Conservation (phyloP, 2,888 invertebrate species). For the Volucella inanis region DNA sequence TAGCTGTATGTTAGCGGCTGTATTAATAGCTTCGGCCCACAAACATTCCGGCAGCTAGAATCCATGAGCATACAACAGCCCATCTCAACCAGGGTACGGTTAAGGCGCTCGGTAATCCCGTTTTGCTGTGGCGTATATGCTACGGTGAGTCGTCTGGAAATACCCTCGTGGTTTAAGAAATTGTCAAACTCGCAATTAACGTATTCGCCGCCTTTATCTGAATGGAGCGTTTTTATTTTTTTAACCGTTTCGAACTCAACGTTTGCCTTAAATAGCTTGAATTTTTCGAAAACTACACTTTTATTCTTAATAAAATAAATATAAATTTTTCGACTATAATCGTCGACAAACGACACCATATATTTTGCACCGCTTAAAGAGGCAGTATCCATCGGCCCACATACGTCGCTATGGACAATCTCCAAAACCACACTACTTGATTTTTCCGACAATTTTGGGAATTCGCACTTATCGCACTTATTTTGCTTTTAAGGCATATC, state of each 20-base stretch:
- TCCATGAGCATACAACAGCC: slow-evolving; percentile 76
- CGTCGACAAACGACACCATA: slow-evolving; percentile 37
- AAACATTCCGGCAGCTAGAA: slow-evolving; percentile 73
- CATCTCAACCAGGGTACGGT: slow-evolving; percentile 69
- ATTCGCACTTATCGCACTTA: slow-evolving; percentile 29
- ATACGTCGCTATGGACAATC: slow-evolving; percentile 66
- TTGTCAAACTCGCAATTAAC: slow-evolving; percentile 9
- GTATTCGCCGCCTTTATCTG: slow-evolving; percentile 32
- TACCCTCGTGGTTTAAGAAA: slow-evolving; percentile 39
- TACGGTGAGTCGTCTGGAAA: slow-evolving; percentile 26
- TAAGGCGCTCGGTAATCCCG: slow-evolving; percentile 49
- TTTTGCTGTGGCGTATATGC: slow-evolving; percentile 57
- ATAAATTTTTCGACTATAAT: slow-evolving; percentile 44
- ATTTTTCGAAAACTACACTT: slow-evolving; percentile 56
- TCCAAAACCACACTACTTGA: slow-evolving; percentile 18
- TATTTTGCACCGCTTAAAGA: slow-evolving; percentile 56
- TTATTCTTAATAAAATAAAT: slow-evolving; percentile 63
- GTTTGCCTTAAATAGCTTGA: slow-evolving; percentile 51
- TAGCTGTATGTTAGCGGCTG: slow-evolving; percentile 20
- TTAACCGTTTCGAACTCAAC: slow-evolving; percentile 30
- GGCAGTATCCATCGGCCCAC: slow-evolving; percentile 60
- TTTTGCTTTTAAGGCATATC: slow-evolving; percentile 29
- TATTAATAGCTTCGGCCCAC: slow-evolving; percentile 66
- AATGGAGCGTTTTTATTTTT: too few species aligned
- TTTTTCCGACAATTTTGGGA: slow-evolving; percentile 1